These are phyloP conservation scores for Euura lappo DNA, from an alignment of 1,140 invertebrate genomes.

Conservation along the genomic window DNA sequence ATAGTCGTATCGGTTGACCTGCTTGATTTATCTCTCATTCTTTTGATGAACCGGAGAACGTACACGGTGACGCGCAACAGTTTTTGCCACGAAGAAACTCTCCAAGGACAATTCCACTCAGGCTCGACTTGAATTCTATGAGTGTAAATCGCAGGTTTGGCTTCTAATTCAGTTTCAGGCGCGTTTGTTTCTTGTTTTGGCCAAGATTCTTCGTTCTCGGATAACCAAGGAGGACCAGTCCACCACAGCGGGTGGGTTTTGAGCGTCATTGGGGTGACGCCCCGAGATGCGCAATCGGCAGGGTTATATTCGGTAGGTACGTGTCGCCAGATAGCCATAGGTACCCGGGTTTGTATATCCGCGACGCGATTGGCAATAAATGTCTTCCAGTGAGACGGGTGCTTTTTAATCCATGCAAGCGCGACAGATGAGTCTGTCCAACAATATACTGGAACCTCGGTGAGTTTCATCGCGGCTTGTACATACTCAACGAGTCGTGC, in stretches of 20 bases:
- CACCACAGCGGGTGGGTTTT: conserved; percentile 17
- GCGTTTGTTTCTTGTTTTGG: conserved; percentile 2
- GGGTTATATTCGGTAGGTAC: conserved; percentile 31
- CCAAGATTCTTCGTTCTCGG: background rate
- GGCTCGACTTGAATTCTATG: background rate
- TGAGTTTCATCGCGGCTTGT: no score
- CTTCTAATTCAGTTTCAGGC: background rate
- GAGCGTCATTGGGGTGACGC: conserved; percentile 23
- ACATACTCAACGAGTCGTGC: conserved; percentile 6
- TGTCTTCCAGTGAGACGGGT: conserved; percentile 27
- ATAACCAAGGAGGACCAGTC: conserved; percentile 15
- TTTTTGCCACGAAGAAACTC: background rate
- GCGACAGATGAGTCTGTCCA: no score
- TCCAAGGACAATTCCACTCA: background rate
- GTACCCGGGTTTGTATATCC: conserved; percentile 38
- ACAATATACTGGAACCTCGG: no score
- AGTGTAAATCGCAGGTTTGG: background rate
- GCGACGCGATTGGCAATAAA: conserved; percentile 46
- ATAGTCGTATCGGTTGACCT: no score
- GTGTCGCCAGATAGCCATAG: background rate
- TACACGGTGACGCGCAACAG: conserved; percentile 2
- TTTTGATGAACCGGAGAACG: conserved; percentile 9
- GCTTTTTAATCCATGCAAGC: conserved; percentile 36
- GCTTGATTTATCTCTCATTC: background rate
- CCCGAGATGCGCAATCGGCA: conserved; percentile 36